Evolutionary conservation across 2,888 invertebrate species (phyloP), one percentile per base, ranked within the genome.

Genomic region (Sicus ferrugineus): DNA sequence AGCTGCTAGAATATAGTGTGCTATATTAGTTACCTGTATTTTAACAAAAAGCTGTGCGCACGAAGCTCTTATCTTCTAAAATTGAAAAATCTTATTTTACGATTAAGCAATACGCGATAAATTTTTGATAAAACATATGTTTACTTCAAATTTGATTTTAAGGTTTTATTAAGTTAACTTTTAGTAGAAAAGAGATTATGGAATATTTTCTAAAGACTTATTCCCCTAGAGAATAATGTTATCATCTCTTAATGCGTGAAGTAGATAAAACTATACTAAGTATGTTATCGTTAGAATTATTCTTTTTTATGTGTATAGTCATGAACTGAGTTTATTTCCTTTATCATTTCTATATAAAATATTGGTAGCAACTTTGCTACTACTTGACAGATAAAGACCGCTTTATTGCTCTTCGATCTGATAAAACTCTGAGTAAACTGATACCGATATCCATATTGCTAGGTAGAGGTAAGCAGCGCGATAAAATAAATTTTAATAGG

Each of bases 311-410:
- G n/a, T n/a, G n/a, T n/a, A n/a, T n/a, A 82, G 82, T 82, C 82
- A 82, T 82, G 79, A 79, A 78, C 75, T 80, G 79, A 78, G 80
- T 79, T 82, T 78, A 80, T 82, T 78, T 79, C 81, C 80, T 82
- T 82, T 82, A 82, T 82, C 83, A 67, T 67, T 78, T 80, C 73
- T 64, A 38, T 72, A 71, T 71, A 75, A 75, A 73, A 73, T 77
- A 72, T 71, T 73, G 77, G 76, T 81, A 82, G 82, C 78, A 79
- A 79, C 80, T 79, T 81, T 77, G 80, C 80, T 79, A 78, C 83
- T 79, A 83, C 82, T 82, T 82, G 82, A 82, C 80, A 82, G 83
- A 82, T 83, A 82, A 82, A 83, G 79, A 80, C 68, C 77, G 77
- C 79, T 80, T 82, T 82, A 82, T 82, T 80, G 77, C 78, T 75